phyloP scores from a whole-genome alignment of 2,797 vertebrate species.

The Graptemys geographica region DNA sequence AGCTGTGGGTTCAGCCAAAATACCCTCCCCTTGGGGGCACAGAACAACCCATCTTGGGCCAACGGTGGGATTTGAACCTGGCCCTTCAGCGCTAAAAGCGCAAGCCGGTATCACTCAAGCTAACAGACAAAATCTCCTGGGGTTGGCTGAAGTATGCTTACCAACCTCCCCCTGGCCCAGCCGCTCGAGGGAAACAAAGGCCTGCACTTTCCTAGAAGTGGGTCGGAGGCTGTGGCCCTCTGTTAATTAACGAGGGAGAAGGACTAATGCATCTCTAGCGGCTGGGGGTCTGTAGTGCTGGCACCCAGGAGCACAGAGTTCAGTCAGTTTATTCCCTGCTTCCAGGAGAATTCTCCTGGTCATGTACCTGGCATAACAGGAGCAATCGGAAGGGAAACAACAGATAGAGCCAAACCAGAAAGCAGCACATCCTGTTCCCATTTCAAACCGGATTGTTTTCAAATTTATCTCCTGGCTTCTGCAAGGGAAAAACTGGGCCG shows the following conservation, averaged over 20 bases:
- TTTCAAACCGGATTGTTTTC: not conserved
- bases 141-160: too few species aligned
- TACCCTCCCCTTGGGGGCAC: too few species aligned
- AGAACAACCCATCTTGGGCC: too few species aligned
- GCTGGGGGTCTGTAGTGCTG: not conserved
- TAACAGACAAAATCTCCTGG: too few species aligned
- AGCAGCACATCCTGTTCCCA: not conserved
- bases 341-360: not conserved
- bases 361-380: too few species aligned
- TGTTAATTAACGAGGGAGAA: not conserved
- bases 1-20: too few species aligned
- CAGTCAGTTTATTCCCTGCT: not conserved
- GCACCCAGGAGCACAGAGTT: not conserved
- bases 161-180: too few species aligned
- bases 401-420: not conserved
- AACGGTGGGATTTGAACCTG: too few species aligned
- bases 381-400: not conserved
- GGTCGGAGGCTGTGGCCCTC: not conserved
- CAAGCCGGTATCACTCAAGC: too few species aligned
- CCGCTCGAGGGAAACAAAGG: not conserved
- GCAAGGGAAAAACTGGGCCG: not conserved
- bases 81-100: too few species aligned
- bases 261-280: not conserved
- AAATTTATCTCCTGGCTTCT: not conserved
- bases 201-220: not conserved